These are phyloP conservation scores for Chelidonichthys spinosus DNA, from an alignment of 2,797 vertebrate genomes.

Conservation along the genomic window DNA sequence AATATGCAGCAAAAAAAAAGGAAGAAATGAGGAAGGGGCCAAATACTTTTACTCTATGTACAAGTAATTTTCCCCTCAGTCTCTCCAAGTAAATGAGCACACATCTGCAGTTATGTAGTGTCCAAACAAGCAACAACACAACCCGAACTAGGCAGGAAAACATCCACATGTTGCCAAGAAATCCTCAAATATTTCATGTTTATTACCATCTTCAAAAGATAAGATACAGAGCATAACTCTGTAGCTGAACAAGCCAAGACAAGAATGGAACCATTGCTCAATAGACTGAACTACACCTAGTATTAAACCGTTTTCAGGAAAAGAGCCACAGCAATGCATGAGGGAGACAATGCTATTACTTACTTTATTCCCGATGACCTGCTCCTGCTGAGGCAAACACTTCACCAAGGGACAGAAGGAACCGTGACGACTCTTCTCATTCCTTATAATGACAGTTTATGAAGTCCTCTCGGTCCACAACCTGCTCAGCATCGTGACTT, in stretches of 20 bases:
- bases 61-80: not conserved
- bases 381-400: not conserved
- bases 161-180: slow-evolving; percentile 7
- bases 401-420: not conserved
- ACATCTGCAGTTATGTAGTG: slow-evolving; percentile 2
- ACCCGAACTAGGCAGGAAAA: slow-evolving; percentile 34
- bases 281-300: not conserved
- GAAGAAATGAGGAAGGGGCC: too few species aligned
- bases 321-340: not conserved
- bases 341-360: not conserved
- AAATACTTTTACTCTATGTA: not conserved
- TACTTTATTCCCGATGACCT: not conserved
- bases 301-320: not conserved
- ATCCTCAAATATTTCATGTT: slow-evolving; percentile 11
- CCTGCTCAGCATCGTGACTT: not conserved
- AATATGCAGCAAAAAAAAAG: too few species aligned
- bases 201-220: not conserved
- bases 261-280: not conserved
- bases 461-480: not conserved
- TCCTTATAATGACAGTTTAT: not conserved
- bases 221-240: not conserved
- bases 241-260: not conserved
- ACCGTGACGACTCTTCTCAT: not conserved
- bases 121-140: slow-evolving; percentile 36
- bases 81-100: not conserved